These are phyloP conservation scores for Setophaga coronata DNA, from an alignment of 2,113 vertebrate species.

Conservation along the genomic window DNA sequence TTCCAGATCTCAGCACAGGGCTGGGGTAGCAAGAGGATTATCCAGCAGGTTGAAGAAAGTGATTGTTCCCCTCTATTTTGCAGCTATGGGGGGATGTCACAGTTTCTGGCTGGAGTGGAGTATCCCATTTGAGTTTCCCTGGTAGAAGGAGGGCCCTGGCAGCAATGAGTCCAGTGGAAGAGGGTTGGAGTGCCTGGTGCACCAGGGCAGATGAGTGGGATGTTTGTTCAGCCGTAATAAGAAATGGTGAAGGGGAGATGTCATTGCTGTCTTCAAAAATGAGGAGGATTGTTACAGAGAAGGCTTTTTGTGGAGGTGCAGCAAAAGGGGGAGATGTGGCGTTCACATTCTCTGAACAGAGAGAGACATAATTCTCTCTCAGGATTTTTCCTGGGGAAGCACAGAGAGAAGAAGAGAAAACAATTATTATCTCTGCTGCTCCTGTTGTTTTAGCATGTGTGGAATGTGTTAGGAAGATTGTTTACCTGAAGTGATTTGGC, in stretches of 20 bases:
- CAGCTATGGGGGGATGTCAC: background rate
- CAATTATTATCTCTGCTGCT: too few relatives aligned
- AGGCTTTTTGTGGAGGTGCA: background rate
- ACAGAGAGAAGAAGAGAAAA: too few relatives aligned
- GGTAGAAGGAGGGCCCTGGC: background rate
- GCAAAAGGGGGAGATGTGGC: background rate
- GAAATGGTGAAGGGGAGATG: background rate
- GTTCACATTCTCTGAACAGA: too few relatives aligned
- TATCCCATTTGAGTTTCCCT: background rate
- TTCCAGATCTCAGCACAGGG: rapidly evolving
- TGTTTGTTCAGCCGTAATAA: background rate
- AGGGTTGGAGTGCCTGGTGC: background rate
- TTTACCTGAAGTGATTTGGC: too few relatives aligned
- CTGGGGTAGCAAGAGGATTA: background rate
- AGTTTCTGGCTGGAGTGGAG: background rate
- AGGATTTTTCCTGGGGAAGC: too few relatives aligned
- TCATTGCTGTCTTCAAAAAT: background rate
- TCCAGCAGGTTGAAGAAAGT: background rate
- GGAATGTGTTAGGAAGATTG: too few relatives aligned
- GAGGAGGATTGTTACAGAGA: background rate
- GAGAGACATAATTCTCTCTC: too few relatives aligned
- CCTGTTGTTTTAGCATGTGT: too few relatives aligned
- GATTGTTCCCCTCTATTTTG: background rate
- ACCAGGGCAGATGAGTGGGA: background rate
- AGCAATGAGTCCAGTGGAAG: background rate